Base-by-base conservation (phyloP, 1,140 invertebrate genomes). In the Cydia amplana region DNA sequence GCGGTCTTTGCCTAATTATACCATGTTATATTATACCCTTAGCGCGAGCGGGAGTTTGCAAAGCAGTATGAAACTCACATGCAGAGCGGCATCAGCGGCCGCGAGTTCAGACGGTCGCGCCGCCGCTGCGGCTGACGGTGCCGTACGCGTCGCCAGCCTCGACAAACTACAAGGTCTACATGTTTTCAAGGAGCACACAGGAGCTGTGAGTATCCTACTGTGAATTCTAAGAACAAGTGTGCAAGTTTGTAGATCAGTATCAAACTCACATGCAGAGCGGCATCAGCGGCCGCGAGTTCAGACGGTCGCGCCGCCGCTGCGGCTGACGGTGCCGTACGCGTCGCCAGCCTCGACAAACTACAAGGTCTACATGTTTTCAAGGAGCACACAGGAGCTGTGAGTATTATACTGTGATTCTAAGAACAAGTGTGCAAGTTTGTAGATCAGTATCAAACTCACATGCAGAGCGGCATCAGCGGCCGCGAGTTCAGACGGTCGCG, bases 71-170 rank as follows among this genome's bases (percentile, higher is more conserved):
- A 97, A 97, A 0, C 98, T 99, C 90, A 96, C 96, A 12, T 97
- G 97, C 0, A 99, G 98, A 51, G 49, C 49, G 98, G 98, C 98
- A 7, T 91, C 99, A 0, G 96, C 95, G 82, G 97, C 98, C 0
- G 95, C 96, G 91, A 96, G 97, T 16, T 95, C 96, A 7, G 97
- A 99, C 93, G 97, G 97, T 75, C 95, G 97, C 86, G 97, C 99
- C 93, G 97, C 98, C 10, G 97, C 97, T 16, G 97, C 97, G 77
- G 97, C 97, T 4, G 98, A 99, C 93, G 97, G 97, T 81, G 97
- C 96, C 14, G 98, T 99, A 0, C 97, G 98, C 91, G 94, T 99
- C 10, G 98, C 97, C 96, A 95, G 97, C 82, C 92, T 97, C 25
- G 94, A 94, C 0, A 95, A 95, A n/a, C 94, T 96, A 82, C 96